Conservation (phyloP, 2,888 invertebrate genomes). For the Parthenolecanium corni region DNA sequence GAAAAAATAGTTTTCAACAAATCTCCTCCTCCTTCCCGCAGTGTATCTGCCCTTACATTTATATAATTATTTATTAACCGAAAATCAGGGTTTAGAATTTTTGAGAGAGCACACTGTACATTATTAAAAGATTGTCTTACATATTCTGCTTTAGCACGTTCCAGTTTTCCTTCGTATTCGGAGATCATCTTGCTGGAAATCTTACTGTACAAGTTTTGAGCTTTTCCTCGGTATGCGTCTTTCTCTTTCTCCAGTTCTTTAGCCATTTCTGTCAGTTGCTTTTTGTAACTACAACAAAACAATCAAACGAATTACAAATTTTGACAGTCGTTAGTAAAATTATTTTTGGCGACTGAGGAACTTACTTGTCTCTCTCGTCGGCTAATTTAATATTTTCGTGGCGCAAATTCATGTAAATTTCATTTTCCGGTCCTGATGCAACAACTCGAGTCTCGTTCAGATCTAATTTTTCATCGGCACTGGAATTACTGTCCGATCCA, state of each 20-base stretch:
- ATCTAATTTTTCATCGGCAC: not conserved
- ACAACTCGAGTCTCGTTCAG: conserved; percentile 12
- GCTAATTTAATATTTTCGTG: conserved; percentile 12
- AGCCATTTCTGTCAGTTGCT: not conserved
- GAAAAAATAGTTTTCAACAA: no score
- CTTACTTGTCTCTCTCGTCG: conserved; percentile 4
- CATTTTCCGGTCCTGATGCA: not conserved
- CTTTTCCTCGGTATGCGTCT: not conserved
- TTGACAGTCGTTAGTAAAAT: not conserved
- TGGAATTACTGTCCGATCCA: not conserved
- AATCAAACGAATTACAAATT: not conserved
- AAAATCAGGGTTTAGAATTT: no score
- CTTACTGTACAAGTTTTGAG: conserved; percentile 1
- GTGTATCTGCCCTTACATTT: no score
- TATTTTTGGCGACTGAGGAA: not conserved
- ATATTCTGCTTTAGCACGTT: conserved; percentile 70
- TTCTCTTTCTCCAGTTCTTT: conserved; percentile 2
- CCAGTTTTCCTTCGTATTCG: conserved; percentile 58
- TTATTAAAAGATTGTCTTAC: conserved; percentile 47
- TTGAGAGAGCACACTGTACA: no score
- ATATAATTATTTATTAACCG: no score
- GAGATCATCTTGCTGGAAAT: conserved; percentile 37
- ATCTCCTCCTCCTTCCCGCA: no score
- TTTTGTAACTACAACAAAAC: conserved; percentile 1
- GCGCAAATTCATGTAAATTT: not conserved